Conservation (phyloP, 2,797 vertebrate species). For the Sebastes taczanowskii region DNA sequence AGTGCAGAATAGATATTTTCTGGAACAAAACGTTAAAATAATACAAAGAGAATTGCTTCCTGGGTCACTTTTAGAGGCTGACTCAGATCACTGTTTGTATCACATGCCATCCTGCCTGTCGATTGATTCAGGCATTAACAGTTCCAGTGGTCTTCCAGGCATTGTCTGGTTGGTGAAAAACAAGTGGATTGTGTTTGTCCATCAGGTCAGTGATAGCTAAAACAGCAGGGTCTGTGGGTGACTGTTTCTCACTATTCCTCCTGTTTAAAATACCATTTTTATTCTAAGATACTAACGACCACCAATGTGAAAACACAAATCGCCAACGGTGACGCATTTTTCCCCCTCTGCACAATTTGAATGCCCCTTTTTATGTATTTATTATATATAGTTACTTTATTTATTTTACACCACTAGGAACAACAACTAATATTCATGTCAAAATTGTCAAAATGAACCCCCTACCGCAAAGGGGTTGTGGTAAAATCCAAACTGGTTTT, state of each 20-base stretch:
- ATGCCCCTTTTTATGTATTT: constrained; percentile 42
- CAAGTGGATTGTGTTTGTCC: neutral
- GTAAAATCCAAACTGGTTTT: constrained; percentile 28
- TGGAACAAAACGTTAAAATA: neutral
- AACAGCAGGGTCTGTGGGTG: neutral
- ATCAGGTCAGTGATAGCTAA: constrained; percentile 1
- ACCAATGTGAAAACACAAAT: constrained; percentile 16
- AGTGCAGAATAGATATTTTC: constrained; percentile 11
- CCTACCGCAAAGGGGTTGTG: constrained; percentile 15
- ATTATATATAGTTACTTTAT: constrained; percentile 20
- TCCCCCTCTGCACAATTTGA: constrained; percentile 12
- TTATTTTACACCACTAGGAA: constrained; percentile 54
- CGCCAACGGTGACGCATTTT: neutral
- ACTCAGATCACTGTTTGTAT: constrained; percentile 23
- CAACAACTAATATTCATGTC: constrained; percentile 40
- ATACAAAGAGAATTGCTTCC: neutral
- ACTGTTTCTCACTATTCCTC: neutral
- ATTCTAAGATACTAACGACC: neutral
- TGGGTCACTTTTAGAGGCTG: neutral
- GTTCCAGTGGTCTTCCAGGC: constrained; percentile 24
- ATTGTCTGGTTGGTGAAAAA: constrained; percentile 19
- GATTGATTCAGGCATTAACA: constrained; percentile 19
- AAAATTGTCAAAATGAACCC: constrained; percentile 27
- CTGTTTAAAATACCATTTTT: neutral
- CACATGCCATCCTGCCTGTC: constrained; percentile 13